These are phyloP conservation scores for Hipparchia sbordonii DNA, from an alignment of 2,888 invertebrate species.

Conservation along the genomic window DNA sequence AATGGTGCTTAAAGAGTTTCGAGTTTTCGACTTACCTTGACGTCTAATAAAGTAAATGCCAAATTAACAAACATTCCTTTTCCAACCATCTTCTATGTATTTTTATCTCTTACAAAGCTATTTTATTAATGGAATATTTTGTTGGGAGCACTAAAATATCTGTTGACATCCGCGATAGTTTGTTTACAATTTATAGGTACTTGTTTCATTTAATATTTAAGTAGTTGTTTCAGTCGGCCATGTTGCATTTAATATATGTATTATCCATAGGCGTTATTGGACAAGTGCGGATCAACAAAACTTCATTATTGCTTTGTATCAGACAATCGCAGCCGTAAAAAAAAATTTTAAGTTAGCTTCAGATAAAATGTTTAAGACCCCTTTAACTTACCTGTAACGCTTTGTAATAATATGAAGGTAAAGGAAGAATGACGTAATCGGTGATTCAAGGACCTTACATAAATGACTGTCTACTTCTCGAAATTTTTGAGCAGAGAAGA, in stretches of 20 bases:
- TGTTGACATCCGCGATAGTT: neutral
- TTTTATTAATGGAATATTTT: neutral
- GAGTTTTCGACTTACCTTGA: conserved; percentile 32
- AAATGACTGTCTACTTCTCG: neutral
- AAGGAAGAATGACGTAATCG: conserved; percentile 32
- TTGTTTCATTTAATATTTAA: no score
- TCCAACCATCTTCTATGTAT: conserved; percentile 2
- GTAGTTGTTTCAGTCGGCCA: no score
- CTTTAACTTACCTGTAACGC: conserved; percentile 29
- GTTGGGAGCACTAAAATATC: neutral
- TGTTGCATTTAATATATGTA: no score
- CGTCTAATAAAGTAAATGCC: conserved; percentile 30
- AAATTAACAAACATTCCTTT: conserved; percentile 27
- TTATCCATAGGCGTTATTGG: no score
- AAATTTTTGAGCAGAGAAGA: neutral
- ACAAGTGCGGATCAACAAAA: no score
- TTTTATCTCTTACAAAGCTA: neutral
- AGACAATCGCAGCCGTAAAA: no score
- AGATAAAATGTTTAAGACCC: conserved; percentile 29
- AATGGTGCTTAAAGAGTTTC: conserved; percentile 23
- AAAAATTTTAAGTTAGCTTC: neutral
- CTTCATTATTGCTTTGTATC: no score
- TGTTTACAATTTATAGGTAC: no score
- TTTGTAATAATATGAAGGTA: conserved; percentile 15
- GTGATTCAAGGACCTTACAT: conserved; percentile 15